Percentiles rank a stretch among this genome's conserved stretches.
Conservation (phyloP, 2,113 vertebrate genomes). For the Dermatemys mawii region DNA sequence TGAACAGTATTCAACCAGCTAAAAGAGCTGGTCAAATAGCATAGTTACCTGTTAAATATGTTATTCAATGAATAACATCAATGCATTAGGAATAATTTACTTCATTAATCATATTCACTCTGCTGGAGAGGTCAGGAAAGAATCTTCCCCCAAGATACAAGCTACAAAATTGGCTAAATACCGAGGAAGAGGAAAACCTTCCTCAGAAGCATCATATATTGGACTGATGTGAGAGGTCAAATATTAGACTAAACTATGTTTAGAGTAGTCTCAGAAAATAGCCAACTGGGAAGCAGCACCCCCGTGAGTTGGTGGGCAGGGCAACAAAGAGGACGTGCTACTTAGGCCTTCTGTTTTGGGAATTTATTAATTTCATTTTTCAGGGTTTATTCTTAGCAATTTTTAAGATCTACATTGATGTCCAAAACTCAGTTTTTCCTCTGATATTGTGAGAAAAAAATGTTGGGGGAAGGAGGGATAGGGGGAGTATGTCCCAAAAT, state of each 20-base stretch:
- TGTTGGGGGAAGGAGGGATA: no score
- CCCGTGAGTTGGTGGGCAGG: background rate
- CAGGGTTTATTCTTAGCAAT: background rate
- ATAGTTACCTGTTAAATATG: background rate
- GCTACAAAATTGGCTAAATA: background rate
- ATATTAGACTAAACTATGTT: background rate
- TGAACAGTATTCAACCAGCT: background rate
- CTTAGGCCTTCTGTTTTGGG: background rate
- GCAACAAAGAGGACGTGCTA: fast-evolving
- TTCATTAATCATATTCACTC: background rate
- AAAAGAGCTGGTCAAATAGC: background rate
- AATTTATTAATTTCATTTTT: background rate
- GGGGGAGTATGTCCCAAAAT: background rate
- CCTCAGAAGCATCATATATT: background rate
- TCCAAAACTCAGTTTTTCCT: background rate
- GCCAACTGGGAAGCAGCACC: background rate
- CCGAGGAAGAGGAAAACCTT: background rate
- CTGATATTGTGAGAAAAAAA: background rate
- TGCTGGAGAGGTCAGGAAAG: background rate
- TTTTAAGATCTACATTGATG: background rate
- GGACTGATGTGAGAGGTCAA: background rate
- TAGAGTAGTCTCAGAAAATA: background rate
- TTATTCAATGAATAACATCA: background rate
- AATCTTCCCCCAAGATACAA: background rate
- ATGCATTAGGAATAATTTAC: background rate